Evolutionary conservation across 2,113 vertebrate species (phyloP).

Genomic region (Cyrtonyx montezumae): DNA sequence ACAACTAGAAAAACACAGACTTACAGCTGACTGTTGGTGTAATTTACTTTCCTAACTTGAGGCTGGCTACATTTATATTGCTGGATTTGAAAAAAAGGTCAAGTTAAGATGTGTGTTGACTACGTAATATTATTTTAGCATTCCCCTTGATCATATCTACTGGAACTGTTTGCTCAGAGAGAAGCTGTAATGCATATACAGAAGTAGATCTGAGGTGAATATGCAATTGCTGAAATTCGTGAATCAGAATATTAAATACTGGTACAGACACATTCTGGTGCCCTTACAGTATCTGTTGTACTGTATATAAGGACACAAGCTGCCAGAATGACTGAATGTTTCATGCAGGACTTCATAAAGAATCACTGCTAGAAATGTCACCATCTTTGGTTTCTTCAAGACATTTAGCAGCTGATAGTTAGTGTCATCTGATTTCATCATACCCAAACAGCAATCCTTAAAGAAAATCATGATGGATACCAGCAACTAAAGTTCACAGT

Average conservation of each 20-base stretch:
- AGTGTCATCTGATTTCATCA: neutral
- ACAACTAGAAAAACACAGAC: neutral
- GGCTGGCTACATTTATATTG: neutral
- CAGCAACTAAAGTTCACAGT: neutral
- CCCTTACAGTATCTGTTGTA: neutral
- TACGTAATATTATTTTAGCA: conserved; percentile 9
- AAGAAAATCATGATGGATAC: fast-evolving
- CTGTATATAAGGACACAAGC: neutral
- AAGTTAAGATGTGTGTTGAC: neutral
- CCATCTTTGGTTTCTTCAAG: too few species aligned
- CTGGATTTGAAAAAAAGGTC: neutral
- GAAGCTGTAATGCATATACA: neutral
- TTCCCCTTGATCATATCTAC: neutral
- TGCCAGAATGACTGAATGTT: neutral
- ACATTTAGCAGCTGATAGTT: neutral
- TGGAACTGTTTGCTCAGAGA: neutral
- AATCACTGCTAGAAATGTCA: fast-evolving
- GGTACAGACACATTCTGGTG: fast-evolving
- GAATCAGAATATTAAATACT: neutral
- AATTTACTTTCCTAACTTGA: neutral
- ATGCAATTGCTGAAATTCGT: neutral
- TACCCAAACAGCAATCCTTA: neutral
- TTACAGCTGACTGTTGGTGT: neutral
- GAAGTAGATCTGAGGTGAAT: neutral
- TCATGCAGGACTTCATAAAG: neutral